Evolutionary conservation across 2,888 invertebrate species (phyloP), one percentile per base, ranked within the genome.

Genomic region (Lasioglossum malachurum): DNA sequence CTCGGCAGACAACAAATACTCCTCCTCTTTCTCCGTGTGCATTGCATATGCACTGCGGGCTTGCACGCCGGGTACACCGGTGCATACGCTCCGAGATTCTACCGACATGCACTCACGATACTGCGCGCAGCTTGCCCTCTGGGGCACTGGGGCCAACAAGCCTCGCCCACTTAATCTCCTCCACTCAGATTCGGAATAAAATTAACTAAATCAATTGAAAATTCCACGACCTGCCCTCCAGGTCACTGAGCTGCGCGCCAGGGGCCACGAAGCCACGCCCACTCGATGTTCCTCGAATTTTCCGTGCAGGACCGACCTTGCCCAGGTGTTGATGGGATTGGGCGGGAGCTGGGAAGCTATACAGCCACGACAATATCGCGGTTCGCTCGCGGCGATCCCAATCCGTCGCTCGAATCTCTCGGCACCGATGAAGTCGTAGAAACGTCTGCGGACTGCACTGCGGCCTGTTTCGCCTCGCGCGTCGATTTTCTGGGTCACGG

Each of bases 401-500:
- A 92, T 91, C 90, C 88, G 82, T n/a, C 46, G 46, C 82, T 38
- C 69, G 69, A 91, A 91, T 92, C 90, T 92, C 89, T 89, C 89
- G 83, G 79, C 80, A 87, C 82, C 80, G 87, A 87, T 83, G 92
- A 92, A 91, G 92, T 90, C 92, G 88, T 92, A 92, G 86, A 82
- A 91, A 74, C 85, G 87, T 72, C 27, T 7, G 38, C 23, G 69
- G 16, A n/a, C 38, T 12, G 46, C 27, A 31, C 31, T 31, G 31
- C 31, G 14, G 44, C 46, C 5, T 27, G 73, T 89, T 90, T 88
- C 84, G 35, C 84, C 87, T 82, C 75, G 75, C 81, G 88, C 80
- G 89, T 83, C 72, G 73, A 90, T 89, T 88, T 91, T 93, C 92
- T 93, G 91, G 93, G 93, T 93, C 93, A 92, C 87, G 84, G 84